Conservation (phyloP, 30 jellyfish, hydroid and myxozoan genomes). For the Turritopsis dohrnii region DNA sequence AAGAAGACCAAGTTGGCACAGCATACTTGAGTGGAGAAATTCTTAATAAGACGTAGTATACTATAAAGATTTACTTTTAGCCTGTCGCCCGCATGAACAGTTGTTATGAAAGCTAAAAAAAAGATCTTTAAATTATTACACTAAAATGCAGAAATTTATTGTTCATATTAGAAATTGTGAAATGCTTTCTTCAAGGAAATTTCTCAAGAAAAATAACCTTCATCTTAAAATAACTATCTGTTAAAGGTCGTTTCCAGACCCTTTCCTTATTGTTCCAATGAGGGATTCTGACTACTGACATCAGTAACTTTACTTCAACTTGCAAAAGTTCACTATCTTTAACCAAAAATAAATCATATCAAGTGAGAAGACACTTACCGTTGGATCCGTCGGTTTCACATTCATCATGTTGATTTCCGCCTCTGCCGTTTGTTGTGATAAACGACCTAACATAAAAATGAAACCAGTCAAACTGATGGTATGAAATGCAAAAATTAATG, state of each 20-base stretch:
- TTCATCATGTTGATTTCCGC: neutral
- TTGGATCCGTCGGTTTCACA: neutral
- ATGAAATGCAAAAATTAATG: no score
- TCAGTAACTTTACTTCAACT: no score
- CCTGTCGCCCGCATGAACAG: constrained; percentile 12
- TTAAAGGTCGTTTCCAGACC: no score
- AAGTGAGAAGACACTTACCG: neutral
- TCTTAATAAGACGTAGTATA: neutral
- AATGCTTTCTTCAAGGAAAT: no score
- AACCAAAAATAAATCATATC: neutral
- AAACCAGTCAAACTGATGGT: neutral
- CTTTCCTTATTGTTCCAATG: no score
- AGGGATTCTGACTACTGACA: no score
- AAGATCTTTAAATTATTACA: neutral
- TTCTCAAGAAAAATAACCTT: no score
- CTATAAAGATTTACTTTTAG: neutral
- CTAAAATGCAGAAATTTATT: no score
- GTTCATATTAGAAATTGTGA: no score
- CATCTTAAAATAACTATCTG: no score
- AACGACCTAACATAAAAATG: neutral
- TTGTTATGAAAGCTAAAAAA: constrained; percentile 4
- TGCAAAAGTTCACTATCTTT: no score
- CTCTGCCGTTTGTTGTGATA: neutral
- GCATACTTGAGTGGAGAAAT: neutral
- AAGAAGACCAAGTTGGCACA: neutral